Base-by-base conservation (phyloP, 1,140 invertebrate genomes). In the Tetramorium alpestre region DNA sequence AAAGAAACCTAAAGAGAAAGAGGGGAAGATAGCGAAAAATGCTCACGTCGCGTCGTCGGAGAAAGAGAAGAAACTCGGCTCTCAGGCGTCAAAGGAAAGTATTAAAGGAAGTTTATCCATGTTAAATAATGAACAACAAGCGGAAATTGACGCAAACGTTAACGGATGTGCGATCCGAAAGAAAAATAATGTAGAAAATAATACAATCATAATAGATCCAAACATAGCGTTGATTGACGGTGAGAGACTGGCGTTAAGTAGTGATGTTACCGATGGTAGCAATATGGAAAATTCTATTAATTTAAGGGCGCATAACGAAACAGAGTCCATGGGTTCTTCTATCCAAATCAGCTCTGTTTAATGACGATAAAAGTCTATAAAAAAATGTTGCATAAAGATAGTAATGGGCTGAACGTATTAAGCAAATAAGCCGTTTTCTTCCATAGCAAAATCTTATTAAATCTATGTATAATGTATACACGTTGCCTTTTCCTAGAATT, bases 271-370 rank as follows among this genome's bases (percentile, higher is more conserved):
- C 47, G 93, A 94, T 41, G 91, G 81, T 58, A 75, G 90, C 28
- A 93, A 93, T 82, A 87, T 93, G n/a, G 94, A 95, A 41, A 89
- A 87, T 33, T 77, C 93, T 73, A 81, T 93, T 56, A 93, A 90
- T 77, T 86, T 94, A 88, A 91, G 89, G 80, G 65, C 87, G 11
- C 91, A 91, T 76, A 94, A 93, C 67, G 94, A 95, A 69, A 82
- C 93, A 38, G 94, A 95, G 69, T 81, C 92, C 3, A 60, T 94
- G n/a, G 86, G 82, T 76, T 92, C 93, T 28, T 94, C 94, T 49
- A 93, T 94, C 51, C 94, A 94, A 88, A 93, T 95, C 67, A 94
- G 94, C 56, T 94, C 94, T 44, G 93, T 95, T 90, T 94, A 92
- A 94, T 84, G 73, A 84, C 4, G 18, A 58, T 33, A 62, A 58